Base-by-base conservation (phyloP, 2,888 invertebrate genomes). In the Lasius platythorax region DNA sequence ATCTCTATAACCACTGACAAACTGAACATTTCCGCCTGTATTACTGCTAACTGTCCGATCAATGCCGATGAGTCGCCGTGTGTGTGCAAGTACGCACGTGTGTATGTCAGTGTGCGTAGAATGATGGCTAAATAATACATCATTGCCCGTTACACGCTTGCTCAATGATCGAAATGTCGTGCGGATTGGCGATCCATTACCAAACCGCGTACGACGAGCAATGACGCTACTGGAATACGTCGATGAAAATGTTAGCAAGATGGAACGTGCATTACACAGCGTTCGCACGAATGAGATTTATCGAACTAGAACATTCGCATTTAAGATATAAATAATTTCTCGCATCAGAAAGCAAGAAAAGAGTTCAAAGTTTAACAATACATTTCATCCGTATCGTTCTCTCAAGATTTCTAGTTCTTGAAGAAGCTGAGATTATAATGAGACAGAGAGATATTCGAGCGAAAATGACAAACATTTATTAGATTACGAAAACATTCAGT, bases 111-210 rank as follows among this genome's bases (percentile, higher is more conserved):
- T 76, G 40, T 68, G 67, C 82, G 64, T 30, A 28, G 58, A 50
- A 40, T 46, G 74, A 87, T 73, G 67, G 67, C 78, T 85, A 87
- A 83, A 87, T 85, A 85, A 87, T 83, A 66, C 67, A 85, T 85
- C 81, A 83, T 85, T 81, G 83, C 50, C 46, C 53, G 72, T 53
- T 81, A 75, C 56, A 68, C 56, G 56, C 64, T 83, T 66, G 67
- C 68, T 73, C 82, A 56, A 85, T 85, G 78, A 73, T 85, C 78
- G 76, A 83, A 81, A 74, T 83, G 81, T 76, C 87, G 76, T 56
- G 67, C 61, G 81, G 76, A 63, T 64, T 61, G 74, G 76, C 64
- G 76, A 81, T 83, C 66, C 85, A 83, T 87, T 83, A 83, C 67
- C 79, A 63, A 83, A 74, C 56, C 76, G 64, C 74, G 82, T 53